Evolutionary conservation across 2,113 vertebrate species (phyloP), one percentile per base, ranked within the genome.

Genomic region (Gopherus evgoodei): DNA sequence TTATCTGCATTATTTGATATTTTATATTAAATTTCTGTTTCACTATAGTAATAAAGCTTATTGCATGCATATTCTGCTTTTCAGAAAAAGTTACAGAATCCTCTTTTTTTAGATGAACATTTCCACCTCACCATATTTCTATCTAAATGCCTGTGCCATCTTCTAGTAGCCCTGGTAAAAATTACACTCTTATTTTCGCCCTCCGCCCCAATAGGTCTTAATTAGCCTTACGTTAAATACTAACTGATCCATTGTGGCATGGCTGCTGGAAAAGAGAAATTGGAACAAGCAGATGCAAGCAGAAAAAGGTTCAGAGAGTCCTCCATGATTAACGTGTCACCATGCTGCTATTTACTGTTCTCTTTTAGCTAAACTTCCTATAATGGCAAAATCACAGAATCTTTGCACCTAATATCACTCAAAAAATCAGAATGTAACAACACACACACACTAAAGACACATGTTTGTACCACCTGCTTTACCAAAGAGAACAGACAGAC

Each of bases 341-440:
- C 92, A 98, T 50, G 53, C 86, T 94, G 96, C 94, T 59, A 96
- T 95, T 96, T 98, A 98, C 96, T 95, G 96, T 97, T 93, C 95
- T 97, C 95, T 94, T 96, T 98, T 95, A 93, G 97, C 91, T 98
- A 97, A 97, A 98, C 86, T 83, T 97, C 93, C 97, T 97, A 97
- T 97, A 97, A 54, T 78, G 91, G 95, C 92, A 24, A 95, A 94
- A 98, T 98, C 98, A 88, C 94, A 90, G 94, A 95, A 97, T 96
- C 95, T 95, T 90, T 22, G 65, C 87, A 86, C 94, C 98, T 97
- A 97, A 95, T 97, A 54, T 24, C 52, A 89, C 35, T 17, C 12
- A 84, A 49, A 90, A 87, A 56, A 25, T 84, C 14, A 57, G 53
- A 53, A 72, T 91, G 78, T 35, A 27, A 93, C 35, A 88, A 92